Evolutionary conservation across 2,113 vertebrate genomes (phyloP), one percentile per base, ranked within the genome.

Genomic region (Barnardius zonarius): DNA sequence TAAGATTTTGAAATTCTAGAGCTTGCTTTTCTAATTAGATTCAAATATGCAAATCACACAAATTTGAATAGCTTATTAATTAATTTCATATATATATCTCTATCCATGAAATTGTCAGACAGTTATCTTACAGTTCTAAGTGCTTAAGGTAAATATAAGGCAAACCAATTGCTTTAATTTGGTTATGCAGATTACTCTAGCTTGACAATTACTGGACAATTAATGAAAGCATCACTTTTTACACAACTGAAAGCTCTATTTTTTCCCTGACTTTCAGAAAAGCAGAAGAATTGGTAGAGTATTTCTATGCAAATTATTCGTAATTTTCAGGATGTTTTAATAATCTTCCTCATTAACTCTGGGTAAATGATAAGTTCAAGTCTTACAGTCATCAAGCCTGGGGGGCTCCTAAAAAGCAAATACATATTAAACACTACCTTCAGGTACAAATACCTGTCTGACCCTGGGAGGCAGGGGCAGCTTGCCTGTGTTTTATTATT

Each of bases 321-420:
- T 90, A 86, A 88, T 96, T 96, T 95, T 94, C 87, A 92, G 79
- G 91, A 80, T 93, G 51, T 92, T 90, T 96, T 95, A 91, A 88
- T 94, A 96, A 96, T 93, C 64, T 39, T 55, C 72, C 44, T 94
- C 88, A 90, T 95, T 92, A 88, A 51, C 79, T 92, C 33, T 90
- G 67, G 33, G 31, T 83, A 96, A 92, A 72, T 67, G 70, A 86
- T 24, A 72, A 93, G 27, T 82, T 95, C 77, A 86, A 82, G 55
- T 54, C 48, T 67, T 54, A 57, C 3, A 51, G 48, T 57, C 86
- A 90, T 94, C 74, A 88, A 64, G 83, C 51, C 78, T 76, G 48
- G 46, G 86, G 31, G 49, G 49, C 68, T 90, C 52, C 72, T 82
- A 68, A 90, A 59, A 86, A 93, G 84, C 25, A 41, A 88, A 59